phyloP scores from a whole-genome alignment of 2,113 vertebrate genomes.

The Elephantulus edwardii region DNA sequence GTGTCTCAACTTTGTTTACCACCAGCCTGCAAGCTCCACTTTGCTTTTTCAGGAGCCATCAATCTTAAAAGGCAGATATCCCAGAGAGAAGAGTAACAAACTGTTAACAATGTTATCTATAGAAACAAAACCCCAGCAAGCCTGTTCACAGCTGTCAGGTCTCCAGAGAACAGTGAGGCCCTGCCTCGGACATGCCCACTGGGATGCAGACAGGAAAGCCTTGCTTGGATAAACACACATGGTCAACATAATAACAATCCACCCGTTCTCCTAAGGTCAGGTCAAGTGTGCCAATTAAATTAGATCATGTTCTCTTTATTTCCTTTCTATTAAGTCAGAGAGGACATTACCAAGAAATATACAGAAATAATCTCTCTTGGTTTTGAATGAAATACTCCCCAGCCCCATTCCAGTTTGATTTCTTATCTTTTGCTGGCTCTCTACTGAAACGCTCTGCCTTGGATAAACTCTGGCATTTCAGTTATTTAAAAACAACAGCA shows the following conservation, averaged over 20 bases:
- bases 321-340: conserved; percentile 50
- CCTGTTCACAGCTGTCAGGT: background rate
- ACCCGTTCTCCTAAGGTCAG: conserved; percentile 26
- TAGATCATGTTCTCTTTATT: conserved; percentile 64
- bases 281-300: conserved; percentile 64
- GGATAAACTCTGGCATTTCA: conserved; percentile 24
- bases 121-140: conserved; percentile 48
- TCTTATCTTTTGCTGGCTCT: conserved; percentile 58
- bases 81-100: conserved; percentile 43
- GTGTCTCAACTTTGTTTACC: conserved; percentile 1
- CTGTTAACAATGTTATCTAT: conserved; percentile 55
- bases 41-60: conserved; percentile 6
- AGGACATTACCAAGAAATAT: conserved; percentile 60
- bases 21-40: background rate
- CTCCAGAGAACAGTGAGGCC: background rate
- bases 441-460: conserved; percentile 14
- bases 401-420: background rate
- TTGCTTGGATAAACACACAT: background rate
- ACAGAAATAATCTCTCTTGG: conserved; percentile 59
- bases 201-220: background rate
- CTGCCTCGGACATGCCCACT: background rate
- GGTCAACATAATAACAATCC: background rate
- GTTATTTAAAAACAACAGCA: conserved; percentile 61
- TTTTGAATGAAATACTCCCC: conserved; percentile 54
- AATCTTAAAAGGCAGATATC: conserved; percentile 36